phyloP scores from a whole-genome alignment of 2,797 vertebrate species.

The Zenarchopterus dispar region DNA sequence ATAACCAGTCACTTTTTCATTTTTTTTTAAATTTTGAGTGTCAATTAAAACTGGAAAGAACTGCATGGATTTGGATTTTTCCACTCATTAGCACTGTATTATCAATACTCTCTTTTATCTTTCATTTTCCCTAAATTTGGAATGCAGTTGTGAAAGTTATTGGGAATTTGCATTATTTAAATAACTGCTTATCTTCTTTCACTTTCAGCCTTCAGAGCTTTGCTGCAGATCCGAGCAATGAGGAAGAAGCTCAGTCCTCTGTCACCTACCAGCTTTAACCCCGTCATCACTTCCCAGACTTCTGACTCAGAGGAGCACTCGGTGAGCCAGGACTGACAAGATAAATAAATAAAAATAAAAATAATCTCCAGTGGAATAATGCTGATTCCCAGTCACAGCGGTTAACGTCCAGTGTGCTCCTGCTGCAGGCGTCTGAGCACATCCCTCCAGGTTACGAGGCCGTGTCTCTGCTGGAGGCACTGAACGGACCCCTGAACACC shows the following conservation, averaged over 20 bases:
- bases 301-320: slow-evolving; percentile 97
- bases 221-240: slow-evolving; percentile 98
- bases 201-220: slow-evolving; percentile 90
- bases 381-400: background rate
- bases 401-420: background rate
- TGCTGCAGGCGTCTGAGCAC: slow-evolving; percentile 90
- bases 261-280: slow-evolving; percentile 90
- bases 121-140: too few species aligned
- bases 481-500: slow-evolving; percentile 92
- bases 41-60: too few species aligned
- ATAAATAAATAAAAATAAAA: background rate
- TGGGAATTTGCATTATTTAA: too few species aligned
- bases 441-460: slow-evolving; percentile 95
- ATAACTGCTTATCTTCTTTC: background rate
- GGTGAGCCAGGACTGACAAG: slow-evolving; percentile 68
- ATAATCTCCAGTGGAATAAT: background rate
- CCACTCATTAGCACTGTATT: too few species aligned
- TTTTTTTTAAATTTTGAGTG: too few species aligned
- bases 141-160: too few species aligned
- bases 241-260: slow-evolving; percentile 94
- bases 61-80: too few species aligned
- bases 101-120: too few species aligned
- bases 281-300: slow-evolving; percentile 93
- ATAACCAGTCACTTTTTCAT: too few species aligned
- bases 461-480: slow-evolving; percentile 95